Evolutionary conservation across 2,888 invertebrate species (phyloP), one percentile per base, ranked within the genome.

Genomic region (Hyppa rectilinea): DNA sequence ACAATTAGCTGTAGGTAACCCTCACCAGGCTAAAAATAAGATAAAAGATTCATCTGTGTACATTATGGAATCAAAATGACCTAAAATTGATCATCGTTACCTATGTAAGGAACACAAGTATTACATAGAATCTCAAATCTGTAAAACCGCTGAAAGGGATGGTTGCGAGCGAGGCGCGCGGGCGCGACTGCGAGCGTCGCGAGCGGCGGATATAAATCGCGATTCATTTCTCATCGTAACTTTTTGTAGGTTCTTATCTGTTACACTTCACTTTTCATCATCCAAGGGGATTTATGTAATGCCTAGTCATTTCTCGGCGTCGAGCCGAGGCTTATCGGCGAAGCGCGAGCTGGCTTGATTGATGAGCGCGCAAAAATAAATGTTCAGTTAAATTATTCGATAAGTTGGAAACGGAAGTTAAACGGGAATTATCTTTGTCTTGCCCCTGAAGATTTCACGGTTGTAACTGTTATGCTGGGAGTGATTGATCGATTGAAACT

Each of bases 251-350:
- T 96, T 95, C 96, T 96, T 96, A 96, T 96, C 96, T 96, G 96
- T 96, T 95, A 96, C 95, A 96, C 96, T 96, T 96, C 96, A 96
- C 96, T 96, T 96, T 96, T 96, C 96, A 96, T 96, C 96, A 96
- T 96, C 96, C 96, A 91, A 96, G 93, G 96, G 96, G 96, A 96
- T 96, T 96, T 96, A 96, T 96, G 96, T 96, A 96, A 96, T 96
- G 96, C 96, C 96, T 96, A 96, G 96, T 96, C 96, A 96, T 96
- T 96, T 96, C 96, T 96, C 96, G 96, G 95, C 96, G 96, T 96
- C 96, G 95, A 93, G 94, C 91, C 94, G 93, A 90, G 94, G 95
- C 94, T 95, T 96, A 94, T 96, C 96, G 95, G 93, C 89, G 92
- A 91, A 91, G 93, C 94, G 93, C 92, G 92, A 92, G 94, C 92